phyloP scores from a whole-genome alignment of 2,113 vertebrate species.

The Ceyx cyanopectus region DNA sequence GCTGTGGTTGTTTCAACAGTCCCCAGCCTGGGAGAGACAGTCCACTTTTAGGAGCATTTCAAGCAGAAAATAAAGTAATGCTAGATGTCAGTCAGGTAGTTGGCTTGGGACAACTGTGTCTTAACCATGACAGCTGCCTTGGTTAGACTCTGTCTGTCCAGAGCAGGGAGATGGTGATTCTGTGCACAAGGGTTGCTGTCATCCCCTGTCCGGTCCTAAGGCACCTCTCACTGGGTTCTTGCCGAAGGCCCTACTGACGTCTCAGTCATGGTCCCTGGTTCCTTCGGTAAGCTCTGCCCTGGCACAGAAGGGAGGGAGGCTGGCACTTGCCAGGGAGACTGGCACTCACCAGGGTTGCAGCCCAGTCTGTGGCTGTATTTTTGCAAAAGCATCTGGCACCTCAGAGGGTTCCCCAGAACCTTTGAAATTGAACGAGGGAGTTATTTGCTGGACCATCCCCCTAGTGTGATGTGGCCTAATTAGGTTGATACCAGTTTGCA shows the following conservation, averaged over 20 bases:
- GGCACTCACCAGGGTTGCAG: background rate
- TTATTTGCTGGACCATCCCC: background rate
- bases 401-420: background rate
- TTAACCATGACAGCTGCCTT: background rate
- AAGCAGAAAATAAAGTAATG: background rate
- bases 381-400: background rate
- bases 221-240: background rate
- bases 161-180: background rate
- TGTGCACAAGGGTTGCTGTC: background rate
- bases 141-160: background rate
- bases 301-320: background rate
- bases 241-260: background rate
- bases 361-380: background rate
- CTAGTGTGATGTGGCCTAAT: background rate
- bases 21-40: background rate
- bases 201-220: background rate
- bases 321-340: background rate
- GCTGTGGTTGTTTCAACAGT: background rate
- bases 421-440: background rate
- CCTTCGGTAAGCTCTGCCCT: background rate
- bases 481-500: background rate
- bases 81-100: background rate
- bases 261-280: background rate
- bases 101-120: background rate
- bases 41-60: background rate